Percentiles rank a stretch among this genome's conserved stretches.
These are phyloP conservation scores for Watsonalla binaria DNA, from an alignment of 2,888 invertebrate genomes.

Conservation along the genomic window DNA sequence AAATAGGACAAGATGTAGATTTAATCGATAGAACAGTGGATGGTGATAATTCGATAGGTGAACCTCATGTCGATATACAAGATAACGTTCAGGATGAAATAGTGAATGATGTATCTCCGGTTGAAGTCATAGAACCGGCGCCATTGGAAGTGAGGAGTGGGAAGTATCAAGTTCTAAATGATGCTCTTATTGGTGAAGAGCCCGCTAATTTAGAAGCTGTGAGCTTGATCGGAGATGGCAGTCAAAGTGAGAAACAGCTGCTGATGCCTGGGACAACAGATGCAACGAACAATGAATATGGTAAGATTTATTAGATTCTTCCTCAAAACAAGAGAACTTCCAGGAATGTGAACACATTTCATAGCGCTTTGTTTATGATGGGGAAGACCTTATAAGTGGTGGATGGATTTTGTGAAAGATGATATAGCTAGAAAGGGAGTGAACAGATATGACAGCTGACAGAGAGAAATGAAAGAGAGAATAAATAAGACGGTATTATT, in stretches of 20 bases:
- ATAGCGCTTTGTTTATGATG: background rate
- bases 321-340: background rate
- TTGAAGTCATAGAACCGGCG: constrained; percentile 42
- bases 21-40: constrained; percentile 40
- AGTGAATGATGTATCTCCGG: constrained; percentile 31
- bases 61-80: constrained; percentile 20
- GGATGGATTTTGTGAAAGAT: too few species aligned
- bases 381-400: too few species aligned
- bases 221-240: constrained; percentile 35
- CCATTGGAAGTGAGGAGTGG: constrained; percentile 56
- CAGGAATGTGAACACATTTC: background rate
- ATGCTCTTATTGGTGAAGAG: constrained; percentile 45
- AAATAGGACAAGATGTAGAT: constrained; percentile 51
- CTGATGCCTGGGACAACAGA: constrained; percentile 38
- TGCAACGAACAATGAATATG: constrained; percentile 53
- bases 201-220: constrained; percentile 47
- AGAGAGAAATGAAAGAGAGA: too few species aligned
- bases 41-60: constrained; percentile 23
- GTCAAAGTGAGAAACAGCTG: constrained; percentile 56
- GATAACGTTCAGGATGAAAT: constrained; percentile 25
- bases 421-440: too few species aligned
- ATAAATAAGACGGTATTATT: too few species aligned
- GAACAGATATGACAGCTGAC: too few species aligned
- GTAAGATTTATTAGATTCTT: constrained; percentile 46
- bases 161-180: constrained; percentile 58